Evolutionary conservation across 2,888 invertebrate genomes (phyloP).

Genomic region (Rhogogaster chlorosoma): DNA sequence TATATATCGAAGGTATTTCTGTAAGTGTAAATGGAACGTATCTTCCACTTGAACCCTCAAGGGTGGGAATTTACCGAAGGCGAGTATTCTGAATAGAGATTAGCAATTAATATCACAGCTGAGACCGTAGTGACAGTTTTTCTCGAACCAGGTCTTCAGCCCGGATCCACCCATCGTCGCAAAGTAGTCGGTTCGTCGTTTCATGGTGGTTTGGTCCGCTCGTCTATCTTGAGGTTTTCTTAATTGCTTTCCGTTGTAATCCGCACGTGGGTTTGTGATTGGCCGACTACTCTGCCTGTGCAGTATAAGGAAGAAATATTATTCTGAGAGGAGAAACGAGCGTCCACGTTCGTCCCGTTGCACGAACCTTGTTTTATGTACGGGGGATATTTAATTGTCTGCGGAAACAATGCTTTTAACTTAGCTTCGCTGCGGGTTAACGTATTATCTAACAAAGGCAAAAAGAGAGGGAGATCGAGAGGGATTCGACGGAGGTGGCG

Average conservation of each 20-base stretch:
- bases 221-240: slow-evolving; percentile 23
- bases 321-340: neutral
- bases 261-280: slow-evolving; percentile 14
- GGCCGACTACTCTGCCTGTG: neutral
- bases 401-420: slow-evolving; percentile 39
- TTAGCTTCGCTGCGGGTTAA: slow-evolving; percentile 3
- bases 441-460: slow-evolving; percentile 13
- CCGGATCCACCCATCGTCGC: slow-evolving; percentile 5
- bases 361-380: slow-evolving; percentile 8
- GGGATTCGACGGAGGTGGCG: neutral
- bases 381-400: slow-evolving; percentile 31
- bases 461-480: slow-evolving; percentile 23
- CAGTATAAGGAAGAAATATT: slow-evolving; percentile 23
- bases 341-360: neutral
- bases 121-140: slow-evolving; percentile 18
- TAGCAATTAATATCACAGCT: slow-evolving; percentile 18
- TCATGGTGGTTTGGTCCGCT: slow-evolving; percentile 9
- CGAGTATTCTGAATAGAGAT: slow-evolving; percentile 9
- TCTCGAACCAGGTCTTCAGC: neutral
- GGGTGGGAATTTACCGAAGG: neutral
- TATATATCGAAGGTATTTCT: neutral
- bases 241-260: slow-evolving; percentile 49
- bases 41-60: neutral
- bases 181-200: neutral
- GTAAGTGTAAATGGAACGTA: neutral